phyloP scores from a whole-genome alignment of 2,888 invertebrate species.

The Drosophila rellima region DNA sequence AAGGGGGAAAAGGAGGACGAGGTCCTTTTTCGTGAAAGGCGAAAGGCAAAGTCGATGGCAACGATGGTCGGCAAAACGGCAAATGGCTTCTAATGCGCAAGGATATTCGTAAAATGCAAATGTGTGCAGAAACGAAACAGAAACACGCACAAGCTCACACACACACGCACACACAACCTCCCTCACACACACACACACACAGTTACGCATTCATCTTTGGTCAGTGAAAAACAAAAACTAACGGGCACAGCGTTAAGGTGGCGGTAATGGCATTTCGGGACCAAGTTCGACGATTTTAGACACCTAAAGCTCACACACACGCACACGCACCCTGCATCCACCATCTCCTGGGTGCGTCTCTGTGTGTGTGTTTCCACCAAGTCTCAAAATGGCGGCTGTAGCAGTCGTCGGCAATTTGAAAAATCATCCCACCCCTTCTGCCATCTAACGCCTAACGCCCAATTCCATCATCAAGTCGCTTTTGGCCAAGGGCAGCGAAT shows the following conservation, averaged over 20 bases:
- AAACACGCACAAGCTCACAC: constrained; percentile 35
- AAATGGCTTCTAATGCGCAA: constrained; percentile 79
- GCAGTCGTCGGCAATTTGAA: constrained; percentile 69
- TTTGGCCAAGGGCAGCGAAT: constrained; percentile 59
- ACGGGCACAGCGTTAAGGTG: constrained; percentile 73
- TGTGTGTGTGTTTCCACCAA: constrained; percentile 65
- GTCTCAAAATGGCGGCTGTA: constrained; percentile 77
- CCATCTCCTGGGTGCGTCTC: constrained; percentile 25
- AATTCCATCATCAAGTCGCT: constrained; percentile 38
- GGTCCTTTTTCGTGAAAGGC: constrained; percentile 42
- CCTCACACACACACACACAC: constrained; percentile 8
- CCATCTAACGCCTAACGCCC: constrained; percentile 2
- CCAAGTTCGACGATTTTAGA: constrained; percentile 75
- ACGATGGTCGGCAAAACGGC: constrained; percentile 20
- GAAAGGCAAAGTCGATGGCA: constrained; percentile 50
- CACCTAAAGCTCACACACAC: constrained; percentile 53
- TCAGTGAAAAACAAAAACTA: constrained; percentile 61
- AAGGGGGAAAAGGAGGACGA: neutral
- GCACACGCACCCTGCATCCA: constrained; percentile 1
- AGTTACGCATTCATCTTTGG: constrained; percentile 64
- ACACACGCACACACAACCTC: constrained; percentile 27
- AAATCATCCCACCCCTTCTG: constrained; percentile 55
- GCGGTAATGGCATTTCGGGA: constrained; percentile 78
- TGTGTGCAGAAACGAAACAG: constrained; percentile 78
- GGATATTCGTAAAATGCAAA: constrained; percentile 83